Evolutionary conservation across 2,797 vertebrate species (phyloP), one percentile per base, ranked within the genome.

Genomic region (Capromys pilorides): DNA sequence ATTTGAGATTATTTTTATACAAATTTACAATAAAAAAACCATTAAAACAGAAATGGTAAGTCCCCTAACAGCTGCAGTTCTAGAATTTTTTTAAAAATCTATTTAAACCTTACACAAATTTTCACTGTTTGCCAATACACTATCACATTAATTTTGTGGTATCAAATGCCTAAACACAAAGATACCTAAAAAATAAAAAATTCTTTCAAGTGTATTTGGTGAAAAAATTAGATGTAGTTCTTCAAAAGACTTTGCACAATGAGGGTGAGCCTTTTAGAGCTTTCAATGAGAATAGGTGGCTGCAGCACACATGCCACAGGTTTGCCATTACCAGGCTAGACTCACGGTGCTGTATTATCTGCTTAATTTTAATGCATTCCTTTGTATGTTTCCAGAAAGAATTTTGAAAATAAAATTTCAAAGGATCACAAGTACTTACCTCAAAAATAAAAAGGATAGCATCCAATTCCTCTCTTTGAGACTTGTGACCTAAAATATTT

Each of bases 381-480:
- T 93, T 83, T 93, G 51, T 64, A 86, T 88, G 18, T 86, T 94
- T 6, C 22, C 85, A 90, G 45, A 93, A 95, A 62, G 84, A 69
- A 85, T 96, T 88, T 73, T 62, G 22, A 36, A 64, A 96, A 96
- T 45, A 8, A n/a, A 83, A 57, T 28, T 36, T 67, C 85, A 90
- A 92, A 69, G 22, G 89, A 41, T 69, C 28, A 61, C 8, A 77
- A 45, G 39, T 86, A 81, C 98, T 98, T 98, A 99, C 99, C 99
- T 99, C 99, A 98, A 99, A 99, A 98, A 99, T 99, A 98, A 99
- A 99, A 97, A 99, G 99, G 98, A 99, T 99, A 86, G 99, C 99
- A 98, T 99, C 99, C 97, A 99, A 98, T 98, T 99, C 99, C 98
- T 99, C 99, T 97, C 99, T 99, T 97, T 99, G 99, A 93, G 99